These are phyloP conservation scores for Vimba vimba DNA, from an alignment of 2,113 vertebrate species.

Conservation along the genomic window DNA sequence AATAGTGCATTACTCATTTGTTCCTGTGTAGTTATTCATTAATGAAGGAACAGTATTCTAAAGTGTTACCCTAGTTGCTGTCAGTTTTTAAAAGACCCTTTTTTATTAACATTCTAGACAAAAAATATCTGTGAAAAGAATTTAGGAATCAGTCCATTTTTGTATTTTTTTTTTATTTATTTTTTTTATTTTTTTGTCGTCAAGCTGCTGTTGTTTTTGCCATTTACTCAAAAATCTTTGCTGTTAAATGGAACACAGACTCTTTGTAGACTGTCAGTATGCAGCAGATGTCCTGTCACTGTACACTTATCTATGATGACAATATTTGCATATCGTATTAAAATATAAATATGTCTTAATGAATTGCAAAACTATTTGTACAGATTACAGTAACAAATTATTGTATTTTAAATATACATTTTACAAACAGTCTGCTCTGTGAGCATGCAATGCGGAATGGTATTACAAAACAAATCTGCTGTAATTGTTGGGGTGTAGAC, in stretches of 20 bases:
- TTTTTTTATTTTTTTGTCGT: neutral
- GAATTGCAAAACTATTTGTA: neutral
- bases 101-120: neutral
- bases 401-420: neutral
- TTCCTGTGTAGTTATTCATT: too few relatives aligned
- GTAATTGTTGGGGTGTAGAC: neutral
- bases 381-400: neutral
- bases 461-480: neutral
- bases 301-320: neutral
- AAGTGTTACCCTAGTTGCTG: neutral
- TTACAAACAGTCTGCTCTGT: neutral
- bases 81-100: neutral
- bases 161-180: too few relatives aligned
- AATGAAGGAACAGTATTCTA: too few relatives aligned
- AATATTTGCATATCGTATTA: slow-evolving; percentile 3
- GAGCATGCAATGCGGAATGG: neutral
- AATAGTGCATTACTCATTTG: too few relatives aligned
- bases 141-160: neutral
- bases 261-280: slow-evolving; percentile 1
- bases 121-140: neutral
- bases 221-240: slow-evolving; percentile 6
- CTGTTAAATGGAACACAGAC: neutral
- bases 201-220: slow-evolving; percentile 1
- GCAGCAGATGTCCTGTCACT: slow-evolving; percentile 25
- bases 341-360: neutral